A percentile compares a stretch with the other conserved stretches of the same genome.
Conservation (phyloP, 2,797 vertebrate genomes). For the Myiotriccus ornatus region DNA sequence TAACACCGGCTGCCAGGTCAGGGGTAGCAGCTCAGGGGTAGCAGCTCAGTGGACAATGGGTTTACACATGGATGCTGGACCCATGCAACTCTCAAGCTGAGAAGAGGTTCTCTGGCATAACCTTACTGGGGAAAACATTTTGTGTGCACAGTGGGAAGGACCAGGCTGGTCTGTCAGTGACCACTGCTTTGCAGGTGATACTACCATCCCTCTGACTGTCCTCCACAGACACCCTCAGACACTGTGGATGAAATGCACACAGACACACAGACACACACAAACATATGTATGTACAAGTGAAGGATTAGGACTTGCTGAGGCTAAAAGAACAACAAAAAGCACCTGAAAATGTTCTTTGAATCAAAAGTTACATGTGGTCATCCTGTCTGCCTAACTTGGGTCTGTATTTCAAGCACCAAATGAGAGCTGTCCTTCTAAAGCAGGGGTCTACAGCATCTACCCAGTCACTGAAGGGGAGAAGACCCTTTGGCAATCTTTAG, state of each 20-base stretch:
- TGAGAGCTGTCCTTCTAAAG: neutral
- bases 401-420: neutral
- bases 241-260: neutral
- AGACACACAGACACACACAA: neutral
- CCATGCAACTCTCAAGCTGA: neutral
- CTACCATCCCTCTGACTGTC: neutral
- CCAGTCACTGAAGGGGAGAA: neutral
- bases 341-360: neutral
- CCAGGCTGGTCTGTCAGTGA: neutral
- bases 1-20: neutral
- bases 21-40: neutral
- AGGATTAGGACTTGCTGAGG: neutral
- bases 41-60: neutral
- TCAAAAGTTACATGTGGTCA: neutral
- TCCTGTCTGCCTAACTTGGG: neutral
- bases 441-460: neutral
- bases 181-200: neutral
- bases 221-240: neutral
- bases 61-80: neutral
- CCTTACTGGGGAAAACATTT: neutral
- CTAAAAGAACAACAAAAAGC: neutral
- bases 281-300: neutral
- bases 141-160: neutral
- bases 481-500: neutral
- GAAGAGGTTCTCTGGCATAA: neutral